Evolutionary conservation across 2,797 vertebrate genomes (phyloP).

Genomic region (Pipistrellus pipistrellus): DNA sequence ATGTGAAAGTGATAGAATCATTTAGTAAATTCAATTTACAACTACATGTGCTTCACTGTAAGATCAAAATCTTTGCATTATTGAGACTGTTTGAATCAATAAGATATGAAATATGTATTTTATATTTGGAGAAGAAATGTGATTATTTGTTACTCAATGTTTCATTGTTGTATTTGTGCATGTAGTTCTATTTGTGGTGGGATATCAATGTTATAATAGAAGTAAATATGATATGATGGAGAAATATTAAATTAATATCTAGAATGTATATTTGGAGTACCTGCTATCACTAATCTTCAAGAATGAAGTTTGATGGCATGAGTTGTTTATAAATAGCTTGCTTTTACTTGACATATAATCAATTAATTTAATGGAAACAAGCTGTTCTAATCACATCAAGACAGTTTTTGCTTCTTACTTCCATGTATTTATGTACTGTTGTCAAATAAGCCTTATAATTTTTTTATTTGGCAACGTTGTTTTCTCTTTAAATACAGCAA

Average conservation of each 20-base stretch:
- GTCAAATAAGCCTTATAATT: slow-evolving; percentile 67
- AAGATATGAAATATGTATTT: neutral
- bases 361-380: slow-evolving; percentile 64
- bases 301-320: neutral
- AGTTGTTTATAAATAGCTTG: neutral
- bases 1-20: neutral
- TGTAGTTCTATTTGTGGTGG: neutral
- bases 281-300: neutral
- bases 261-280: neutral
- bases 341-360: slow-evolving; percentile 69
- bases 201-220: neutral
- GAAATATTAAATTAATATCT: neutral
- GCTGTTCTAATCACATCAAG: slow-evolving; percentile 51
- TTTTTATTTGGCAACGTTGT: slow-evolving; percentile 77
- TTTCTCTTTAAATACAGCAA: slow-evolving; percentile 52
- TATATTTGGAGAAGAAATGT: neutral
- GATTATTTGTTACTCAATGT: neutral
- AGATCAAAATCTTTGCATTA: neutral
- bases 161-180: neutral
- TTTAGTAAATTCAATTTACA: neutral
- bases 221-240: neutral
- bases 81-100: neutral
- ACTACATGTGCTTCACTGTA: neutral
- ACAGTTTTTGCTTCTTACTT: slow-evolving; percentile 63
- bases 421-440: slow-evolving; percentile 66